These are phyloP conservation scores for Chunga burmeisteri DNA, from an alignment of 2,113 vertebrate species.

Conservation along the genomic window DNA sequence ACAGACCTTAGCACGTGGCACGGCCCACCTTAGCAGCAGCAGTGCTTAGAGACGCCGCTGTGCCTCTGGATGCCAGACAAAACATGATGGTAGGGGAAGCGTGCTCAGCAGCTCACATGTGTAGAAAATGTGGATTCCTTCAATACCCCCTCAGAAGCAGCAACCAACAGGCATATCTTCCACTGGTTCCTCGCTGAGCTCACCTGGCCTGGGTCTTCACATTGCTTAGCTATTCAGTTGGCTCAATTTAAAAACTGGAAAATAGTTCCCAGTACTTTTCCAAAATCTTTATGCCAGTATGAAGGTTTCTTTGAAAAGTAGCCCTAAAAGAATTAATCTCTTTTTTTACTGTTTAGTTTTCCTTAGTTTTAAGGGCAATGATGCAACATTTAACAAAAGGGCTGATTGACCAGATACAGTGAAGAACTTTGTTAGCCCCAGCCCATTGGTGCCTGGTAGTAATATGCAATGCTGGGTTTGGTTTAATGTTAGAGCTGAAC, in stretches of 20 bases:
- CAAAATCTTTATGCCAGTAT: background rate
- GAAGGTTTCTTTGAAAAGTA: background rate
- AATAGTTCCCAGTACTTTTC: background rate
- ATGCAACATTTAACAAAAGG: background rate
- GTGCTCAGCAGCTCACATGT: background rate
- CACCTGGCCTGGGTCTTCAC: no score
- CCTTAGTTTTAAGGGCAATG: background rate
- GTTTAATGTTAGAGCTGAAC: background rate
- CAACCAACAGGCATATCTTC: background rate
- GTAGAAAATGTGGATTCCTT: background rate
- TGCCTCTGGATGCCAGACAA: background rate
- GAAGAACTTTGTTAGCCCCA: background rate
- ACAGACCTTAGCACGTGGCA: accelerated
- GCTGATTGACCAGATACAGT: background rate
- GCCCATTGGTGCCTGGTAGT: background rate
- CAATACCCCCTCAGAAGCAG: background rate
- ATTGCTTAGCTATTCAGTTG: background rate
- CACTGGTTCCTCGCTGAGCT: background rate
- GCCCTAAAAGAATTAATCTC: background rate
- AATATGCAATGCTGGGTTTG: background rate
- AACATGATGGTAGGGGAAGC: background rate
- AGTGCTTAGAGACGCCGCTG: background rate
- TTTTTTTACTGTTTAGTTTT: background rate
- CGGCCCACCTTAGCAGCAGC: background rate
- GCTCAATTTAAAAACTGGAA: background rate